Evolutionary conservation across 2,797 vertebrate genomes (phyloP), one percentile per base, ranked within the genome.

Genomic region (Discoglossus pictus): DNA sequence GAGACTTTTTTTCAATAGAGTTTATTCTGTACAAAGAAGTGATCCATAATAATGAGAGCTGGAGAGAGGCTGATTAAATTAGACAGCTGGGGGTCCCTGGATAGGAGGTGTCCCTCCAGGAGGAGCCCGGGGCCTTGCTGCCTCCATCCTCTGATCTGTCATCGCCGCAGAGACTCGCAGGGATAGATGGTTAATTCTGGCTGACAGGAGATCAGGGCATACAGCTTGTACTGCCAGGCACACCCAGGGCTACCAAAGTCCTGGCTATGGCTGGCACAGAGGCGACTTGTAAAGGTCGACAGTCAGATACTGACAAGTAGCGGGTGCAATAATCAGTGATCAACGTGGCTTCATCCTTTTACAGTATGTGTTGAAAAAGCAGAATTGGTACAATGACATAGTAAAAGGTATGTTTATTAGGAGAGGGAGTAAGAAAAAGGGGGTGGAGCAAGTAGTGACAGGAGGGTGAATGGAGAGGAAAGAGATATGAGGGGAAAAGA

Each of bases 171-270:
- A 65, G 21, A 38, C 20, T 25, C 27, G n/a, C 38, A 48, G 50
- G 21, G 24, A 46, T 18, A 63, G 18, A 16, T 52, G 36, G n/a
- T 64, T 64, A 63, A 71, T 71, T 71, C 68, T 64, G 68, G 61
- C 42, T 71, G 68, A 71, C 61, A 64, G 52, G 43, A 51, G 68
- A 71, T 43, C 21, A 15, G 53, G 34, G 43, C 39, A 43, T 17
- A 18, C 6, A n/a, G 38, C 43, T 27, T 13, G 11, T 25, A 64
- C 60, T 71, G 52, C 11, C 17, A 64, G 68, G 43, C 52, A 56
- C 2, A 20, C 68, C 60, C 60, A 15, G 24, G 35, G 68, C 52
- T 42, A 43, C 46, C 12, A 35, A n/a, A 48, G 68, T 64, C 36
- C 59, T 70, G 34, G 13, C 23, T 58, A 25, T 27, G 2, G 6